Evolutionary conservation across 1,140 invertebrate genomes (phyloP).

Genomic region (Zaprionus camerounensis): DNA sequence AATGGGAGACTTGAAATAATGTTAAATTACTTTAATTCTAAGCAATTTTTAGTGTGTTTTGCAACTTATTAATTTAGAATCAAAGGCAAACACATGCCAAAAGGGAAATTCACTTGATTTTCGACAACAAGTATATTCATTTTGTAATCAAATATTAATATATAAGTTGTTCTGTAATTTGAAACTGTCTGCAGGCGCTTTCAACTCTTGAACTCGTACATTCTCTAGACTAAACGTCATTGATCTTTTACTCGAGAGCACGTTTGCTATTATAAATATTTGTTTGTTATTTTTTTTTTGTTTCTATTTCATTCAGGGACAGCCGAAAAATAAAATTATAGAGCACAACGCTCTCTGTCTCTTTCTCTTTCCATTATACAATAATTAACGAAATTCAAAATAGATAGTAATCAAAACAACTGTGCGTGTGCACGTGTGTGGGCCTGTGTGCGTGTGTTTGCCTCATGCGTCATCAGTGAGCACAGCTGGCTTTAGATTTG

Average conservation of each 20-base stretch:
- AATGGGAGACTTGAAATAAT: too few species aligned
- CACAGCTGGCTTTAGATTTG: constrained; percentile 18
- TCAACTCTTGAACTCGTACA: not conserved
- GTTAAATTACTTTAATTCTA: too few species aligned
- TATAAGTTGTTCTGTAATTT: not conserved
- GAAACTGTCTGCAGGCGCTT: not conserved
- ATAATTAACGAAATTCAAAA: constrained; percentile 1
- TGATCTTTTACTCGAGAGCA: constrained; percentile 13
- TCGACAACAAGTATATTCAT: too few species aligned
- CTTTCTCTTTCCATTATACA: not conserved
- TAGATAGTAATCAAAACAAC: constrained; percentile 8
- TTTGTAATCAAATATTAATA: too few species aligned
- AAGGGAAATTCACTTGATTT: too few species aligned
- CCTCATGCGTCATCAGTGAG: constrained; percentile 43
- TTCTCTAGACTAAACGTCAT: constrained; percentile 1
- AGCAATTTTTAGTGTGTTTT: too few species aligned
- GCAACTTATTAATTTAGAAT: too few species aligned
- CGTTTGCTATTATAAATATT: constrained; percentile 7
- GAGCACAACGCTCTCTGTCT: not conserved
- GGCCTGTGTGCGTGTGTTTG: not conserved
- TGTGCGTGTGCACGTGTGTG: not conserved
- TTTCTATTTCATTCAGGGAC: constrained; percentile 2
- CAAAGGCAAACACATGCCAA: too few species aligned
- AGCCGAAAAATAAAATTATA: constrained; percentile 1
- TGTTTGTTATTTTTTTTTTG: not conserved